Evolutionary conservation across 2,113 vertebrate species (phyloP).

Genomic region (Drymodes brunneopygia): DNA sequence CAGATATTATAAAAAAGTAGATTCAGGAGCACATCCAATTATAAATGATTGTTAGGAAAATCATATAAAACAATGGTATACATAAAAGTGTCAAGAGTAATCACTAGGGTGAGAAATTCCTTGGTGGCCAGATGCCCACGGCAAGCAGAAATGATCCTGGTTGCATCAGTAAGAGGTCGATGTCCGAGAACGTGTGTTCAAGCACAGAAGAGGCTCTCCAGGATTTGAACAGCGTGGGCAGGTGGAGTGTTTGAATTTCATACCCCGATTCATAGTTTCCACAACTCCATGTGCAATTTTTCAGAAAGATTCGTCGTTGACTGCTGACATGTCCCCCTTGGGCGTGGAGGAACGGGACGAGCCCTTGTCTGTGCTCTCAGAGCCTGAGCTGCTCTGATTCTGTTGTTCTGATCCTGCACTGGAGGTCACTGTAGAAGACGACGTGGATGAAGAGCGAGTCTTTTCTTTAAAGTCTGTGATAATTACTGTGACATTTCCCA

Average conservation of each 20-base stretch:
- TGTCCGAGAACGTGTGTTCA: slow-evolving; percentile 66
- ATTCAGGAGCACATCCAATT: slow-evolving; percentile 98
- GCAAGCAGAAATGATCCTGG: slow-evolving; percentile 74
- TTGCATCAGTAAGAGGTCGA: slow-evolving; percentile 63
- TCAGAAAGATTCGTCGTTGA: slow-evolving; percentile 98
- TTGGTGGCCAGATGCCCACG: slow-evolving; percentile 77
- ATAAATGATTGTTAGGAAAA: slow-evolving; percentile 91
- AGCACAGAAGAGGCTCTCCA: slow-evolving; percentile 71
- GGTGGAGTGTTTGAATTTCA: slow-evolving; percentile 77
- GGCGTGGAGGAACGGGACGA: slow-evolving; percentile 97
- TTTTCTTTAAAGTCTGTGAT: slow-evolving; percentile 99
- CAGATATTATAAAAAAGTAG: slow-evolving; percentile 88
- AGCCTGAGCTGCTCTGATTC: slow-evolving; percentile 98
- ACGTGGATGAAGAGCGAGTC: slow-evolving; percentile 96
- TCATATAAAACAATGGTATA: slow-evolving; percentile 98
- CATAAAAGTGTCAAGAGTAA: slow-evolving; percentile 95
- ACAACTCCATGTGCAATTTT: slow-evolving; percentile 78
- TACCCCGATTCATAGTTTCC: slow-evolving; percentile 81
- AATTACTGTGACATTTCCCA: slow-evolving; percentile 98
- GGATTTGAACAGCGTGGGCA: slow-evolving; percentile 67
- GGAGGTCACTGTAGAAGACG: slow-evolving; percentile 98
- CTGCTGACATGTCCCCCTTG: slow-evolving; percentile 93
- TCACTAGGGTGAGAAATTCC: slow-evolving; percentile 81
- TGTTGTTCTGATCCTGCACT: slow-evolving; percentile 96
- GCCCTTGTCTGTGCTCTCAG: slow-evolving; percentile 99